Conservation (phyloP, 2,888 invertebrate genomes). For the Deladenus siricidicola region DNA sequence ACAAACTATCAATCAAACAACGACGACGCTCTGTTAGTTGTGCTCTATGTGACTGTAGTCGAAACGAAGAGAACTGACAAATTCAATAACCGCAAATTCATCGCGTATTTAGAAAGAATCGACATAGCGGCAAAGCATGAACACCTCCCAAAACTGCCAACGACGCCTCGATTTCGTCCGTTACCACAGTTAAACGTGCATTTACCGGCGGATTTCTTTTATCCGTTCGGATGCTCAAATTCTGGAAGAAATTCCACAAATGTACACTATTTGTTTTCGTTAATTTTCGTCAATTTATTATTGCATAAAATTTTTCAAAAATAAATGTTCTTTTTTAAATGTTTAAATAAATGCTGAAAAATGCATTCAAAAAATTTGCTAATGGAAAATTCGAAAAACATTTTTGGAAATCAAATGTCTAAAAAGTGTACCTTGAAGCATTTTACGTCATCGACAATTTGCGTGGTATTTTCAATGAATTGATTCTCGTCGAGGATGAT, state of each 20-base stretch:
- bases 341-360: too few relatives aligned
- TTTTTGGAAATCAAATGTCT: too few relatives aligned
- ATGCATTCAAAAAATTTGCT: too few relatives aligned
- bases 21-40: neutral
- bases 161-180: conserved; percentile 6
- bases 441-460: neutral
- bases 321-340: too few relatives aligned
- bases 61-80: neutral
- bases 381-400: too few relatives aligned
- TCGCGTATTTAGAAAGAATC: neutral
- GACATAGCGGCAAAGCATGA: neutral
- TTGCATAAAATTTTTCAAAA: too few relatives aligned
- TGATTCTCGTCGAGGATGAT: neutral
- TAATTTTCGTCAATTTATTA: too few relatives aligned
- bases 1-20: neutral
- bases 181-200: conserved; percentile 12
- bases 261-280: too few relatives aligned
- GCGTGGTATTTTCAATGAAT: neutral
- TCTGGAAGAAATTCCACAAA: neutral
- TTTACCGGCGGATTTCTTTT: conserved; percentile 16
- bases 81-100: neutral
- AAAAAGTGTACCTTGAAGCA: neutral
- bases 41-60: neutral
- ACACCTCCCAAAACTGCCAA: neutral
- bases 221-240: conserved; percentile 17